phyloP scores from a whole-genome alignment of 2,888 invertebrate genomes.

The Eupithecia inturbata region DNA sequence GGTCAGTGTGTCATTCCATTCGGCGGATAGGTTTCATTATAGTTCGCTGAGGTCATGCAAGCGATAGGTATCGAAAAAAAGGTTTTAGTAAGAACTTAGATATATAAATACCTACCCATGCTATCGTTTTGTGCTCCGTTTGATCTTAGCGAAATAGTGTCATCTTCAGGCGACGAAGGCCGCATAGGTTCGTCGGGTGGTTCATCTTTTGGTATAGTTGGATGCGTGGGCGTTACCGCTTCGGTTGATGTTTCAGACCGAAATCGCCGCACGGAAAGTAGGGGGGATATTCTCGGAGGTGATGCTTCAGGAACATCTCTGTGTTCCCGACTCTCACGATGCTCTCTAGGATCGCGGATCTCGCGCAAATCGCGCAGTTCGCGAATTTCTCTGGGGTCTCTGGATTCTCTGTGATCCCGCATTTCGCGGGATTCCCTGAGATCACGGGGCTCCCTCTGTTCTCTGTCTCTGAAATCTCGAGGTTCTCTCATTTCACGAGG shows the following conservation, averaged over 20 bases:
- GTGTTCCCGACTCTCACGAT: slow-evolving; percentile 60
- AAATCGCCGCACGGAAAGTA: slow-evolving; percentile 79
- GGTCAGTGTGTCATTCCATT: neutral
- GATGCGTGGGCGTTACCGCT: slow-evolving; percentile 73
- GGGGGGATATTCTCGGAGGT: slow-evolving; percentile 77
- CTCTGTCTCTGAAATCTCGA: slow-evolving; percentile 63
- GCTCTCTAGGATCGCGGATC: slow-evolving; percentile 57
- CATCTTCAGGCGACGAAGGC: slow-evolving; percentile 84
- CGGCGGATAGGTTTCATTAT: neutral
- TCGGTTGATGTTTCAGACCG: slow-evolving; percentile 71
- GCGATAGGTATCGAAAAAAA: neutral
- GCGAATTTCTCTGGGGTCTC: slow-evolving; percentile 58
- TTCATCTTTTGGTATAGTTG: slow-evolving; percentile 81
- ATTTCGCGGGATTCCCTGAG: slow-evolving; percentile 69
- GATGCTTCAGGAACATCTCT: slow-evolving; percentile 73
- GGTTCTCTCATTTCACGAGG: slow-evolving; percentile 68
- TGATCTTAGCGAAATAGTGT: slow-evolving; percentile 82
- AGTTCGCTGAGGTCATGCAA: neutral
- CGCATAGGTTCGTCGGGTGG: slow-evolving; percentile 82
- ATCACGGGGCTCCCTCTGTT: slow-evolving; percentile 65
- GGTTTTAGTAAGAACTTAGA: neutral
- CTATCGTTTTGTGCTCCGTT: slow-evolving; percentile 82
- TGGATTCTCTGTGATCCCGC: slow-evolving; percentile 59
- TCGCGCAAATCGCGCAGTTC: slow-evolving; percentile 58
- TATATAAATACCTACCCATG: slow-evolving; percentile 70